phyloP scores from a whole-genome alignment of 2,113 vertebrate species.

The Archocentrus centrarchus region DNA sequence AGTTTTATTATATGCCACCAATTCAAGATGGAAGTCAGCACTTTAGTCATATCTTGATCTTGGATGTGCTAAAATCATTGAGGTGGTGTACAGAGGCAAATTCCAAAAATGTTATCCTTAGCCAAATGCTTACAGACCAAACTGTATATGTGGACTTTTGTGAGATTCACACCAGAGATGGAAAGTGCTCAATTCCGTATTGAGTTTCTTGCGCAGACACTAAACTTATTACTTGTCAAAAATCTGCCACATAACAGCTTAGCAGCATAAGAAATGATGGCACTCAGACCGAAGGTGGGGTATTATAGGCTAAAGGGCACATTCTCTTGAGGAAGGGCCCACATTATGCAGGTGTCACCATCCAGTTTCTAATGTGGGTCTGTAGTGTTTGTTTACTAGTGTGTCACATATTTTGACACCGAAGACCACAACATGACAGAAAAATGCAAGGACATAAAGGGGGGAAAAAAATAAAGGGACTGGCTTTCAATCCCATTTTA shows the following conservation, averaged over 20 bases:
- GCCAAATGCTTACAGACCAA: neutral
- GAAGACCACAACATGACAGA: neutral
- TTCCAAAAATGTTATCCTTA: neutral
- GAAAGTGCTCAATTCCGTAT: neutral
- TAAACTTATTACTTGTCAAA: constrained; percentile 12
- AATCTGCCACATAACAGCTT: constrained; percentile 26
- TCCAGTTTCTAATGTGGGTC: constrained; percentile 16
- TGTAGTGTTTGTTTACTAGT: neutral
- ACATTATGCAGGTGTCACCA: constrained; percentile 15
- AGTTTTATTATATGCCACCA: neutral
- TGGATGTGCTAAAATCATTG: neutral
- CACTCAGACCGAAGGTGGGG: constrained; percentile 31
- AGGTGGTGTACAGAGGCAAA: neutral
- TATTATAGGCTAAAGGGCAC: constrained; percentile 37
- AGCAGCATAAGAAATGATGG: constrained; percentile 48
- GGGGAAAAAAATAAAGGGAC: neutral
- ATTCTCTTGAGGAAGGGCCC: constrained; percentile 19
- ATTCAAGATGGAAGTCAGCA: neutral
- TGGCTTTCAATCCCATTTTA: neutral
- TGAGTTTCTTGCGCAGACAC: neutral
- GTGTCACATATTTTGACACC: neutral
- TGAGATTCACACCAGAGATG: neutral
- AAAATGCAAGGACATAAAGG: neutral
- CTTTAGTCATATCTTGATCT: neutral
- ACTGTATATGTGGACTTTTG: neutral